Evolutionary conservation across 2,888 invertebrate species (phyloP).

Genomic region (Cantharis nigra): DNA sequence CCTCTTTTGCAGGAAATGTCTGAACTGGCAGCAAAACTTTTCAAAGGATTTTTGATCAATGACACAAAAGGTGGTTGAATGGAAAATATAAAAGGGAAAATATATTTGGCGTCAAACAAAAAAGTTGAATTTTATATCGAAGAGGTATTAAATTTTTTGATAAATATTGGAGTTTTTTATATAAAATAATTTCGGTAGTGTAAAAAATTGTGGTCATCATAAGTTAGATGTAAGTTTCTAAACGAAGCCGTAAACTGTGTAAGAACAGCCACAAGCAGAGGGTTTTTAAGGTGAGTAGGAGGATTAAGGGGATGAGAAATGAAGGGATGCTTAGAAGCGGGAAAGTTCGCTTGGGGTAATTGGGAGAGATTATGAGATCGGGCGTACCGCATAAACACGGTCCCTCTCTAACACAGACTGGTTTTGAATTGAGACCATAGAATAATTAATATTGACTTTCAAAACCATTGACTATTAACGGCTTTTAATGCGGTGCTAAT

Average conservation of each 20-base stretch:
- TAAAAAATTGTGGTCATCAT: neutral
- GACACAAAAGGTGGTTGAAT: constrained; percentile 13
- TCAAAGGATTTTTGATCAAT: constrained; percentile 20
- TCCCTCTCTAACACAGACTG: constrained; percentile 48
- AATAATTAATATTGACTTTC: constrained; percentile 52
- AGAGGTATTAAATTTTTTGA: neutral
- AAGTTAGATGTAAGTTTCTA: constrained; percentile 9
- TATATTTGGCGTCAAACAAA: constrained; percentile 9
- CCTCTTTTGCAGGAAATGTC: constrained; percentile 8
- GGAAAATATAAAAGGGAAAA: constrained; percentile 2
- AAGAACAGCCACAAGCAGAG: constrained; percentile 41
- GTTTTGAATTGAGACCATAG: constrained; percentile 52
- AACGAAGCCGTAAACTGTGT: constrained; percentile 38
- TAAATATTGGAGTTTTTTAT: neutral
- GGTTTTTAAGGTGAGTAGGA: constrained; percentile 30
- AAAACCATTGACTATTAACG: constrained; percentile 43
- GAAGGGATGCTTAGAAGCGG: constrained; percentile 38
- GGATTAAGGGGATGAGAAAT: constrained; percentile 34
- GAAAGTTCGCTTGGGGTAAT: constrained; percentile 48
- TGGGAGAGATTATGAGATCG: constrained; percentile 54
- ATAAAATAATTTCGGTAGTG: neutral
- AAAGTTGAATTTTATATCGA: neutral
- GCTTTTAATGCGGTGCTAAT: constrained; percentile 42
- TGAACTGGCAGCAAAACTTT: constrained; percentile 8
- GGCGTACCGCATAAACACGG: constrained; percentile 53